These are phyloP conservation scores for Melinaea marsaeus DNA, from an alignment of 2,888 invertebrate species.

Conservation along the genomic window DNA sequence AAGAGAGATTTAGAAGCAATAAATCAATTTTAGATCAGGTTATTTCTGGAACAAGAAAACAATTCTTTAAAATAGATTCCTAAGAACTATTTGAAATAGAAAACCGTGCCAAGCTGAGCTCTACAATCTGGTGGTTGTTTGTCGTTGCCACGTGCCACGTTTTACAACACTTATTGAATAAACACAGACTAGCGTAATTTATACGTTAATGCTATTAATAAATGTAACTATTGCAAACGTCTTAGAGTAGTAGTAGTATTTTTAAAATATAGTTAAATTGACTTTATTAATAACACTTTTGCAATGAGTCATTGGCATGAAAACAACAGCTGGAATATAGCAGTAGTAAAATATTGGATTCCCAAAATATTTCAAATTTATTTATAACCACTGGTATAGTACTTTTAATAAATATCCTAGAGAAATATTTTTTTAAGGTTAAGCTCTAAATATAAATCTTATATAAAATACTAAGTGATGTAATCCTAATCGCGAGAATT, in stretches of 20 bases:
- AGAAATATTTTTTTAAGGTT: background rate
- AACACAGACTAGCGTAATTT: background rate
- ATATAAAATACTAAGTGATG: background rate
- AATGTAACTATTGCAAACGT: too few relatives aligned
- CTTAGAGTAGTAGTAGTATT: too few relatives aligned
- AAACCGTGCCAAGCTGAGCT: conserved; percentile 4
- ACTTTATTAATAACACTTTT: too few relatives aligned
- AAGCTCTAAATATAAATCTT: background rate
- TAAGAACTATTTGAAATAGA: background rate
- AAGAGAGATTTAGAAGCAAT: background rate
- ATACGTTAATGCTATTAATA: background rate
- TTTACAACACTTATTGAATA: conserved; percentile 1
- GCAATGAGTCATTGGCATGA: too few relatives aligned
- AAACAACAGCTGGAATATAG: too few relatives aligned
- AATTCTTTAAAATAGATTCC: conserved; percentile 5
- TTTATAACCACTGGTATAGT: too few relatives aligned
- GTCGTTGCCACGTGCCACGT: conserved; percentile 4
- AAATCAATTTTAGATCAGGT: conserved; percentile 1
- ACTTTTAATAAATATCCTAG: too few relatives aligned
- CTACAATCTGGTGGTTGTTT: conserved; percentile 4
- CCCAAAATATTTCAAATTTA: too few relatives aligned
- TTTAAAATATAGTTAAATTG: too few relatives aligned
- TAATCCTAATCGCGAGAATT: background rate
- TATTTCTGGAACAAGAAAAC: background rate
- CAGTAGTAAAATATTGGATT: too few relatives aligned